Evolutionary conservation across 2,797 vertebrate genomes (phyloP), one percentile per base, ranked within the genome.

Genomic region (Trematocara caparti): DNA sequence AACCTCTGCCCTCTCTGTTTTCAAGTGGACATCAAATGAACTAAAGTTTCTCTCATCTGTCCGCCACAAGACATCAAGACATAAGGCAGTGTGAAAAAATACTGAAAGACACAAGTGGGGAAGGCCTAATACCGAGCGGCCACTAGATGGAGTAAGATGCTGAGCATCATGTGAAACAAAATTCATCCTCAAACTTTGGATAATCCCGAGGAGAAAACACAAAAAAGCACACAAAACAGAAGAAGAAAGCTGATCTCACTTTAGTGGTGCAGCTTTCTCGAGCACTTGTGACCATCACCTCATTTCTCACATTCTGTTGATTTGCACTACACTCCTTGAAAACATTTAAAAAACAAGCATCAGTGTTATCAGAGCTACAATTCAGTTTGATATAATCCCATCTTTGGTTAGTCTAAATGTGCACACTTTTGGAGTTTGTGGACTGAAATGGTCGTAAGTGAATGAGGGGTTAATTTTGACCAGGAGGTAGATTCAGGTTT

Each of bases 61-160:
- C 24, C 8, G 6, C 21, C 40, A 59, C 74, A 71, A 51, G 11
- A 51, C 50, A 55, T 15, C 74, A 71, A 51, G 11, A 51, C 50
- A 45, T 15, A 69, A 69, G 64, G 64, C 64, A 69, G 38, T 34
- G 21, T 49, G 40, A 47, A 71, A 47, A 6, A 47, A 30, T 47
- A 71, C 24, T 71, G 66, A n/a, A 32, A 7, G 2, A 32, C 36
- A 34, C 19, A 49, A 13, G 62, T 38, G 27, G 17, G n/a, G 14
- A 38, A 53, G 36, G 32, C 8, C 45, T 62, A 40, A 55, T 62
- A 6, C 34, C 21, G 53, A 84, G 24, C 51, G 55, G 76, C 85
- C 90, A 91, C 90, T 88, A 89, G 91, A 75, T 89, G 90, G 90
- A 8, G 86, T 73, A 73, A 90, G 81, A 80, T 71, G 59, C 79